These are phyloP conservation scores for Lytechinus pictus DNA, from an alignment of 35 echinoderm and acorn worm species.

Conservation along the genomic window DNA sequence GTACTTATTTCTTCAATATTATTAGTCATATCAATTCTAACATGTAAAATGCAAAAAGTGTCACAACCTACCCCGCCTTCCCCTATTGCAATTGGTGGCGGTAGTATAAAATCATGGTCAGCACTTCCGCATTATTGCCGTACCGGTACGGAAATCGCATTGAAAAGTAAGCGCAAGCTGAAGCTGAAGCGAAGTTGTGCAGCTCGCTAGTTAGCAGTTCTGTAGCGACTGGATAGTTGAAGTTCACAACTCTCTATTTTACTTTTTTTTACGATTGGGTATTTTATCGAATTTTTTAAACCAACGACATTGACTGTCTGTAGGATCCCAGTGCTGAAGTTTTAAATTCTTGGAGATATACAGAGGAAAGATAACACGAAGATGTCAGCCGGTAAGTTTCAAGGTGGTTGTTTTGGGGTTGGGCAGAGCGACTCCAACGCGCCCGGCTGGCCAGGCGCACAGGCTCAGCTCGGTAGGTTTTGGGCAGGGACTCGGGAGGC, in stretches of 20 bases:
- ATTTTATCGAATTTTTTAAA: background rate
- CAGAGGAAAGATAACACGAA: background rate
- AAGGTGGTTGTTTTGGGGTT: background rate
- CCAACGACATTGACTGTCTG: background rate
- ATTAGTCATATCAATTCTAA: too few relatives aligned
- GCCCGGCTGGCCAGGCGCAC: too few relatives aligned
- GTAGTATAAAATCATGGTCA: too few relatives aligned
- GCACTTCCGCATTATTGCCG: too few relatives aligned
- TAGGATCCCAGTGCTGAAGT: background rate
- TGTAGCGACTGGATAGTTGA: background rate
- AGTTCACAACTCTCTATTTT: background rate
- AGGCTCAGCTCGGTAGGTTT: too few relatives aligned
- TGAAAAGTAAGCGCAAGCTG: too few relatives aligned
- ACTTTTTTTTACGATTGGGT: background rate
- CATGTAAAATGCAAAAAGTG: too few relatives aligned
- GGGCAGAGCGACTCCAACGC: background rate
- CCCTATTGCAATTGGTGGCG: too few relatives aligned
- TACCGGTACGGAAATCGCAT: background rate
- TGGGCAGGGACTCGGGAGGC: background rate
- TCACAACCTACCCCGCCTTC: too few relatives aligned
- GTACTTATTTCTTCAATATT: too few relatives aligned
- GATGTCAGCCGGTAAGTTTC: background rate
- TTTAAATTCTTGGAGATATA: background rate
- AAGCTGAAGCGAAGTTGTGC: background rate
- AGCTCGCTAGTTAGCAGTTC: background rate